Conservation (phyloP, 2,797 vertebrate genomes). For the Orestias chungarensis region DNA sequence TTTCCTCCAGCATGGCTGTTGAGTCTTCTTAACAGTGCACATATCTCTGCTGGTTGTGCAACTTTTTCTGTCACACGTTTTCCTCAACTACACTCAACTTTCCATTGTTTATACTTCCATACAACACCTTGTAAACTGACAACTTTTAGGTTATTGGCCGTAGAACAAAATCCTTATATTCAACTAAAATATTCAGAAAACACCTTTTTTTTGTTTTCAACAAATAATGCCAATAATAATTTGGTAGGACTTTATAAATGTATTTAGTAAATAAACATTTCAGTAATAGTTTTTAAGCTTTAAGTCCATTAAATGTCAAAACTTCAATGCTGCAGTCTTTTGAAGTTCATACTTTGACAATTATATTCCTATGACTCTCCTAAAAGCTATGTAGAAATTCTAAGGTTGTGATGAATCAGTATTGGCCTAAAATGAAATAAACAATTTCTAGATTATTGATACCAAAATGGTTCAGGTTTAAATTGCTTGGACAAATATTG, state of each 20-base stretch:
- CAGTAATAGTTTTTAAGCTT: neutral
- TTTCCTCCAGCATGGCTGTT: neutral
- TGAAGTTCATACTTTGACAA: slow-evolving; percentile 1
- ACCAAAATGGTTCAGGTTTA: slow-evolving; percentile 1
- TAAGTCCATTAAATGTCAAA: neutral
- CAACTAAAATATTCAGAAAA: neutral
- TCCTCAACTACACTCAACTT: neutral
- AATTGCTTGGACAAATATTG: neutral
- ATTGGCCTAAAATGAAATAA: neutral
- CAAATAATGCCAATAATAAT: neutral
- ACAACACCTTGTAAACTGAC: neutral
- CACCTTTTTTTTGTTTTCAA: no score
- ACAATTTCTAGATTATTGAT: slow-evolving; percentile 7
- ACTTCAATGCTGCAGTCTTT: neutral
- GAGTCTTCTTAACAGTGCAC: neutral
- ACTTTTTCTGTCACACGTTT: neutral
- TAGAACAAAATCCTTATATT: neutral
- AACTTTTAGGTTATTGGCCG: neutral
- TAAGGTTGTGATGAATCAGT: neutral
- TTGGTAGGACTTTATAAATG: neutral
- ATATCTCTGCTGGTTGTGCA: neutral
- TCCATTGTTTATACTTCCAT: neutral
- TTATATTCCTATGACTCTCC: neutral
- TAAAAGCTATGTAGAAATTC: neutral
- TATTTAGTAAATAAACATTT: neutral